Base-by-base conservation (phyloP, 2,113 vertebrate species). In the Blennius ocellaris region DNA sequence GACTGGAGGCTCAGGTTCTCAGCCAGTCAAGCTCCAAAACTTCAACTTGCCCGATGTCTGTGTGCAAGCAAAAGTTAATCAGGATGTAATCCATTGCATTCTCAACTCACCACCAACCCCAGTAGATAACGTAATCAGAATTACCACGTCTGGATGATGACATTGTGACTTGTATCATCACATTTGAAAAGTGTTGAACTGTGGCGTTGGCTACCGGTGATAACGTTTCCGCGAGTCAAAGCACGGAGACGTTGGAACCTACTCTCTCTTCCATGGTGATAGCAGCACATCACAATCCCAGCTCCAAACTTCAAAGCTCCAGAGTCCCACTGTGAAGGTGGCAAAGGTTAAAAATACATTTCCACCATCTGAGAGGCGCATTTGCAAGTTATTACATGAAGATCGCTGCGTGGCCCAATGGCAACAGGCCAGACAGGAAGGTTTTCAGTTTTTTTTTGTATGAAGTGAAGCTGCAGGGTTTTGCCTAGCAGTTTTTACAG, bases 311-410 rank as follows among this genome's bases (percentile, higher is more conserved):
- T 84, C 76, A 87, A 84, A 89, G 82, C 41, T 81, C 64, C 55
- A 55, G 56, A 8, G 78, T 36, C 82, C 80, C 39, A 71, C 80
- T 78, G 82, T 63, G 74, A 81, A 76, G 82, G 65, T 66, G 68
- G 77, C 69, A 70, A 47, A 12, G 48, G 44, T 66, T 68, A 48
- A 48, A 83, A 73, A 45, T 70, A 73, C 78, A 80, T 80, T 78
- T 71, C 54, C 74, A 30, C 67, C 38, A 38, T 70, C 66, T 62
- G 58, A 73, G 69, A 50, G 57, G 17, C 38, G 36, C 59, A 73
- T 82, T 87, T 86, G 60, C 85, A 80, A 84, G 21, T 80, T 60
- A 76, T 82, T 73, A 84, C 73, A 79, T 11, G 55, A 60, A 64
- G 69, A 74, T 76, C 36, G 48, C 66, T 43, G 69, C 62, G 8